Conservation (phyloP, 2,797 vertebrate genomes). For the Darevskia nairensis region DNA sequence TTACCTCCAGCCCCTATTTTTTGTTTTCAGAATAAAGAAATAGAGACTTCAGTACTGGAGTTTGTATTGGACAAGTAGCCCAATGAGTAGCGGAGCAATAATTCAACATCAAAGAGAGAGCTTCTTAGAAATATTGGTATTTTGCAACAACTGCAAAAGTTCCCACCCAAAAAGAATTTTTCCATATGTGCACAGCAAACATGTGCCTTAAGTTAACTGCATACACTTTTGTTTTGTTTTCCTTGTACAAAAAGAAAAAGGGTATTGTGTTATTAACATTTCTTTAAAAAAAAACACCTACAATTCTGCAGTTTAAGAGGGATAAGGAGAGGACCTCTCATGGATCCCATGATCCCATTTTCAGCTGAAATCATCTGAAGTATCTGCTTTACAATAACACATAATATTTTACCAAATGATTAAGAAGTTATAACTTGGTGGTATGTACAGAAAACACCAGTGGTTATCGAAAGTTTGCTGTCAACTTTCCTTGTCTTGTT, state of each 20-base stretch:
- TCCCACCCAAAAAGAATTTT: constrained; percentile 75
- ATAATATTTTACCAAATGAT: constrained; percentile 15
- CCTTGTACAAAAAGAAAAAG: constrained; percentile 56
- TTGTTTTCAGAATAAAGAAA: constrained; percentile 45
- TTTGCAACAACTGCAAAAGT: constrained; percentile 82
- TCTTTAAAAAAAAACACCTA: constrained; percentile 12
- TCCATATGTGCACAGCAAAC: constrained; percentile 66
- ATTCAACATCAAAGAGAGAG: constrained; percentile 80
- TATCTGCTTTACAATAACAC: background rate
- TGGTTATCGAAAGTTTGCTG: constrained; percentile 13
- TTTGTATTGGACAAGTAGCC: constrained; percentile 66
- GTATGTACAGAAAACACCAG: background rate
- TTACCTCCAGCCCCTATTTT: rapidly evolving
- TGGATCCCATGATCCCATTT: background rate
- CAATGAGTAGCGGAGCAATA: constrained; percentile 71
- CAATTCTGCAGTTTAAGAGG: background rate
- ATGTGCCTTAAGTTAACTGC: constrained; percentile 70
- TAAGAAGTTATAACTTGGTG: background rate
- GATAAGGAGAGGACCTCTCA: background rate
- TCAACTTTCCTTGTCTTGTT: background rate
- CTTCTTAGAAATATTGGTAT: constrained; percentile 81
- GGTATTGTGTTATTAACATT: constrained; percentile 36
- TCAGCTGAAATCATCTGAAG: background rate
- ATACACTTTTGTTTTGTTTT: constrained; percentile 61
- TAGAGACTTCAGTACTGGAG: constrained; percentile 24